Percentiles rank a stretch among this genome's conserved stretches.
Conservation (phyloP, 2,888 invertebrate species). For the Nycteola revayana region DNA sequence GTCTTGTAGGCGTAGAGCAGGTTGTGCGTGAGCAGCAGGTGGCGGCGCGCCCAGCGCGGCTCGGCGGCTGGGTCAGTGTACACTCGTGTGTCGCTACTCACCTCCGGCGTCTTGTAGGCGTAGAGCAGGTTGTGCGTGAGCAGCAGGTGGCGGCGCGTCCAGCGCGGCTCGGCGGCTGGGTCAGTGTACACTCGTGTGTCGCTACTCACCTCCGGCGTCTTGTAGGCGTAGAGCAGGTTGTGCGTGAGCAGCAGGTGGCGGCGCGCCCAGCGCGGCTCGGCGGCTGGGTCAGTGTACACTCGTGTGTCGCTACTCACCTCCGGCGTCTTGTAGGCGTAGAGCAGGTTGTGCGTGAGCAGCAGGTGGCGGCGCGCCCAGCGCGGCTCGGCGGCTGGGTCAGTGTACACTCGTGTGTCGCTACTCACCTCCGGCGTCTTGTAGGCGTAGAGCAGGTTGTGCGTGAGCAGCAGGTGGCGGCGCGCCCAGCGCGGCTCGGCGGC, state of each 20-base stretch:
- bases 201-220: not conserved
- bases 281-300: conserved; percentile 10
- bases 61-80: conserved; percentile 2
- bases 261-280: not conserved
- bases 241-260: conserved; percentile 4
- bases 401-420: not conserved
- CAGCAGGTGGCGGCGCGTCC: conserved; percentile 41
- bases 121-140: conserved; percentile 37
- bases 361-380: conserved; percentile 60
- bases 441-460: conserved; percentile 38
- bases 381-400: conserved; percentile 15
- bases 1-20: conserved; percentile 62
- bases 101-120: conserved; percentile 19
- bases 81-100: not conserved
- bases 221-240: conserved; percentile 3
- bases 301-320: conserved; percentile 15
- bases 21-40: conserved; percentile 61
- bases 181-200: not conserved
- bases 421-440: conserved; percentile 6
- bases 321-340: conserved; percentile 58
- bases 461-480: conserved; percentile 38
- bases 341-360: conserved; percentile 60
- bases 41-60: conserved; percentile 56
- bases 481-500: conserved; percentile 32
- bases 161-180: conserved; percentile 20